Conservation (phyloP, 2,797 vertebrate species). For the Tragelaphus oryx region DNA sequence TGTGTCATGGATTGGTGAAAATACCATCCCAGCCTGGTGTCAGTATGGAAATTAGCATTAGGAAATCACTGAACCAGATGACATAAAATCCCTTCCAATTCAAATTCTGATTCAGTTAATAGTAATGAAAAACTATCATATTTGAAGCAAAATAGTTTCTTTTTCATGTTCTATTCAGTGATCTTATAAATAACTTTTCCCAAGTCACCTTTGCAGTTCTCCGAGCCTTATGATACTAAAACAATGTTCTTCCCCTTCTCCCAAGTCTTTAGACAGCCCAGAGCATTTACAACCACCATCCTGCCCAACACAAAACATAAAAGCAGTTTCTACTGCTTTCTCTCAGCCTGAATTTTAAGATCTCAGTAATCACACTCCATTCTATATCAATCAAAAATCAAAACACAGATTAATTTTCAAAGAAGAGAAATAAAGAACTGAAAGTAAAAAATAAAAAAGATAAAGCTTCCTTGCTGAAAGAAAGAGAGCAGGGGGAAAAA, state of each 20-base stretch:
- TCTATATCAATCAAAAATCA: conserved; percentile 5
- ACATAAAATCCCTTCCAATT: conserved; percentile 9
- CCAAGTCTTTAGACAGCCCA: conserved; percentile 19
- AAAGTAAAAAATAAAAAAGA: not conserved
- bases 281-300: conserved; percentile 36
- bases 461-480: not conserved
- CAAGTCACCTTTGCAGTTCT: conserved; percentile 17
- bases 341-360: conserved; percentile 19
- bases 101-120: conserved; percentile 24
- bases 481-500: not conserved
- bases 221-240: conserved; percentile 7
- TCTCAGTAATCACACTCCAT: not conserved
- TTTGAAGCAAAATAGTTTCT: conserved; percentile 13
- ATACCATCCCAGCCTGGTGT: not conserved
- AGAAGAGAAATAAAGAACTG: not conserved
- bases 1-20: not conserved
- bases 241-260: not conserved
- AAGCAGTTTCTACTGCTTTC: conserved; percentile 7
- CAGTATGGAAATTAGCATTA: not conserved
- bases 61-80: not conserved
- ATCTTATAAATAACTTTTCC: conserved; percentile 13
- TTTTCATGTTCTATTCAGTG: conserved; percentile 21
- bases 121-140: not conserved
- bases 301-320: conserved; percentile 37
- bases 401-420: conserved; percentile 23